Conservation (phyloP, 2,113 vertebrate species). For the Herpailurus yagouaroundi region DNA sequence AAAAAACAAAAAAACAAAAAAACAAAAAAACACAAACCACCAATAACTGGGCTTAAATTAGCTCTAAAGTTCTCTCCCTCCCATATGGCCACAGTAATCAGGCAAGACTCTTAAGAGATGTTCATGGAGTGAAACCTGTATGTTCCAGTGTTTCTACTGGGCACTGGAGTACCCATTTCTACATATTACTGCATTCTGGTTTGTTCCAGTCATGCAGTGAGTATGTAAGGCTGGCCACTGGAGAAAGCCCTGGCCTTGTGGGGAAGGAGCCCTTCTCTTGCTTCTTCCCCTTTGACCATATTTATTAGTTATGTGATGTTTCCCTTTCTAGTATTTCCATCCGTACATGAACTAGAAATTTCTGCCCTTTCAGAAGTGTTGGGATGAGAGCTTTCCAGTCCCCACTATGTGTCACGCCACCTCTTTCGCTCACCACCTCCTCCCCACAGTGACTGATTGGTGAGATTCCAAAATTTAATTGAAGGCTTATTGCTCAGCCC, state of each 20-base stretch:
- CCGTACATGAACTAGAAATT: slow-evolving; percentile 3
- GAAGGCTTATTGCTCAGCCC: neutral
- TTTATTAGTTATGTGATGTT: neutral
- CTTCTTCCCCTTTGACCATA: neutral
- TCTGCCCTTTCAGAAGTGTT: neutral
- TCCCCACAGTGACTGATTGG: neutral
- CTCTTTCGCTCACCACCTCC: neutral
- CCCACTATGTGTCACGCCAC: neutral
- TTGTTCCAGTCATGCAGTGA: neutral
- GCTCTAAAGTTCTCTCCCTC: neutral
- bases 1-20: neutral
- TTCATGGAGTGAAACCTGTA: slow-evolving; percentile 20
- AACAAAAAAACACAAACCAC: neutral
- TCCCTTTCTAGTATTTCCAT: slow-evolving; percentile 6
- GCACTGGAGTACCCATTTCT: neutral
- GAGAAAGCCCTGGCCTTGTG: neutral
- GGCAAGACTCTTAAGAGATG: neutral
- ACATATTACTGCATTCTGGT: neutral
- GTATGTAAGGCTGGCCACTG: neutral
- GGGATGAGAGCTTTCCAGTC: neutral
- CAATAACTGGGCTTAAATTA: slow-evolving; percentile 41
- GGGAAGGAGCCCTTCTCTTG: neutral
- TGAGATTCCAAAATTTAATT: slow-evolving; percentile 4
- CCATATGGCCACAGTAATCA: slow-evolving; percentile 12
- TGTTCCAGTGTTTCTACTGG: neutral